Evolutionary conservation across 2,888 invertebrate genomes (phyloP).

Genomic region (Orchestes rusci): DNA sequence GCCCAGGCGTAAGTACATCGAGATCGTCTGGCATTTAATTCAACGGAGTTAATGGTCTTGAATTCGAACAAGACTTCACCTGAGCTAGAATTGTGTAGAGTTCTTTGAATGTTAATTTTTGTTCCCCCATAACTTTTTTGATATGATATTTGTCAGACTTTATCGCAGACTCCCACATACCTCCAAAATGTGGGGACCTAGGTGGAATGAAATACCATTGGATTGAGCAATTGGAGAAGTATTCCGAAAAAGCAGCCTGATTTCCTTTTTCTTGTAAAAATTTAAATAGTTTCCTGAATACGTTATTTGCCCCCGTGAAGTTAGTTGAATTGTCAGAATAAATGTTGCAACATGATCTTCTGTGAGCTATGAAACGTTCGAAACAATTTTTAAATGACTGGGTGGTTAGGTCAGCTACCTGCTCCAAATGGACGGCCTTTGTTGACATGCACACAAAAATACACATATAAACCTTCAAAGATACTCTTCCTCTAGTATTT

Average conservation of each 20-base stretch:
- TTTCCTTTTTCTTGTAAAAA: not conserved
- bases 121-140: not conserved
- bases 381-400: not conserved
- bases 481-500: not conserved
- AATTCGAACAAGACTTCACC: not conserved
- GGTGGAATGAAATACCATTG: conserved; percentile 4
- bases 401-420: not conserved
- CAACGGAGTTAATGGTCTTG: not conserved
- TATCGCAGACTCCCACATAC: not conserved
- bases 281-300: too few species aligned
- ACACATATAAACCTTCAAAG: not conserved
- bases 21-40: too few species aligned
- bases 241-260: not conserved
- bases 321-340: conserved; percentile 1
- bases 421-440: conserved; percentile 2
- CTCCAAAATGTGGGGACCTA: not conserved
- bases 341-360: not conserved
- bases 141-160: not conserved
- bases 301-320: not conserved
- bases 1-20: not conserved
- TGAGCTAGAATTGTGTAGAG: not conserved
- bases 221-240: not conserved
- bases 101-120: not conserved
- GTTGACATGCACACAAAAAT: not conserved
- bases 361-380: not conserved